These are phyloP conservation scores for Phengaris arion DNA, from an alignment of 2,888 invertebrate species.

Conservation along the genomic window DNA sequence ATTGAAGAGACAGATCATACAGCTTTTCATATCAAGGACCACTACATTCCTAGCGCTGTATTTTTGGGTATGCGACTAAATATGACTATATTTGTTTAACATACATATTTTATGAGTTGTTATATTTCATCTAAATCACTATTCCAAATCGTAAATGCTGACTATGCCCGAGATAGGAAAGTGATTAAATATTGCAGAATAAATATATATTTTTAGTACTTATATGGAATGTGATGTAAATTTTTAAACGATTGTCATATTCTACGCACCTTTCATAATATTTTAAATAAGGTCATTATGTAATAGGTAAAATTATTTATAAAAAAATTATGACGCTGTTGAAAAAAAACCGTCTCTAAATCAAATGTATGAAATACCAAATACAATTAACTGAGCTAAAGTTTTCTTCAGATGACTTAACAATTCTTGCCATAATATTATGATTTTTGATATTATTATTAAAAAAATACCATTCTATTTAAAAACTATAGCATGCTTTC, in stretches of 20 bases:
- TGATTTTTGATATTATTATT: neutral
- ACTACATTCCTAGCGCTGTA: slow-evolving; percentile 13
- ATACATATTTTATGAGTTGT: neutral
- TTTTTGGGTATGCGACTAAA: slow-evolving; percentile 10
- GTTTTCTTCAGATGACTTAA: neutral
- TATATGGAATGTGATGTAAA: slow-evolving; percentile 72
- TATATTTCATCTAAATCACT: slow-evolving; percentile 23
- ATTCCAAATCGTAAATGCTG: slow-evolving; percentile 47
- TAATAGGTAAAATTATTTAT: slow-evolving; percentile 6
- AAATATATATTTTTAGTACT: slow-evolving; percentile 54
- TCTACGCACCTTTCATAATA: slow-evolving; percentile 58
- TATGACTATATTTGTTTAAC: slow-evolving; percentile 22
- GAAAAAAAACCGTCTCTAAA: neutral
- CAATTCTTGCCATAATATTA: neutral
- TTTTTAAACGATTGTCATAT: slow-evolving; percentile 47
- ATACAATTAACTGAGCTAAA: neutral
- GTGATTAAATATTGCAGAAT: slow-evolving; percentile 30
- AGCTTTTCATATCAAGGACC: slow-evolving; percentile 29
- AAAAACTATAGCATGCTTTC: neutral
- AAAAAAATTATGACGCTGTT: neutral
- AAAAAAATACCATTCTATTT: slow-evolving; percentile 7
- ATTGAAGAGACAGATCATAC: slow-evolving; percentile 5
- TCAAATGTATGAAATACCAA: neutral
- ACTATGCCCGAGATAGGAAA: slow-evolving; percentile 46
- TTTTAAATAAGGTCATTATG: slow-evolving; percentile 28